These are phyloP conservation scores for Ceratoteleas bidentatus DNA, from an alignment of 1,140 invertebrate genomes.

Conservation along the genomic window DNA sequence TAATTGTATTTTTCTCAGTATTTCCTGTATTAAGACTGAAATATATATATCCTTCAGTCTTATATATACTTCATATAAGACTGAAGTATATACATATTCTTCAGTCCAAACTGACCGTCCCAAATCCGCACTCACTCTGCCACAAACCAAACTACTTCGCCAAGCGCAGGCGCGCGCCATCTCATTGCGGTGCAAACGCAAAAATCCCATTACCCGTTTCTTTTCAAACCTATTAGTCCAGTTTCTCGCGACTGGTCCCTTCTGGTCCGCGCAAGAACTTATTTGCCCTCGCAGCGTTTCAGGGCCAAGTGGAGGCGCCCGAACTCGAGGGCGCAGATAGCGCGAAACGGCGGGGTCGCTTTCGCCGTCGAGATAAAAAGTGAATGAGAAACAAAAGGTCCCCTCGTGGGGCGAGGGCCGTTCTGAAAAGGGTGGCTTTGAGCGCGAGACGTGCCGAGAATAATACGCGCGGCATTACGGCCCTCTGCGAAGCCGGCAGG, in stretches of 20 bases:
- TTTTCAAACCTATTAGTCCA: conserved; percentile 50
- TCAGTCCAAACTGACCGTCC: too few species aligned
- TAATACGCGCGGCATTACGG: conserved; percentile 78
- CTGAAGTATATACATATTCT: too few species aligned
- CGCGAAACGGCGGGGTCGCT: conserved; percentile 48
- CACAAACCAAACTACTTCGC: conserved; percentile 26
- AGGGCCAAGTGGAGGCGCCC: conserved; percentile 37
- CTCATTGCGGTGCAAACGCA: conserved; percentile 33
- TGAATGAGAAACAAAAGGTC: conserved; percentile 80
- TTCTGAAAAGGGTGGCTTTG: conserved; percentile 69
- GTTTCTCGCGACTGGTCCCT: conserved; percentile 35
- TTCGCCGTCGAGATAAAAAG: conserved; percentile 76
- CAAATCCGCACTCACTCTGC: too few species aligned
- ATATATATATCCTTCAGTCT: too few species aligned
- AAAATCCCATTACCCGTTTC: conserved; percentile 56
- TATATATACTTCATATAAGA: too few species aligned
- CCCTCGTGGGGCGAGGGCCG: conserved; percentile 31
- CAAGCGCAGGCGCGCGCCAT: conserved; percentile 15
- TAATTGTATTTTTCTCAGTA: too few species aligned
- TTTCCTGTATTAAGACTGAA: too few species aligned
- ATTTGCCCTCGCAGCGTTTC: conserved; percentile 50
- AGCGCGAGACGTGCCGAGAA: conserved; percentile 78
- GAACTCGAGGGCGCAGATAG: conserved; percentile 30
- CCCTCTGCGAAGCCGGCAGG: conserved; percentile 57
- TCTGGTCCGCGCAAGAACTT: conserved; percentile 39